These are phyloP conservation scores for Netelia melanura DNA, from an alignment of 2,888 invertebrate genomes.

Conservation along the genomic window DNA sequence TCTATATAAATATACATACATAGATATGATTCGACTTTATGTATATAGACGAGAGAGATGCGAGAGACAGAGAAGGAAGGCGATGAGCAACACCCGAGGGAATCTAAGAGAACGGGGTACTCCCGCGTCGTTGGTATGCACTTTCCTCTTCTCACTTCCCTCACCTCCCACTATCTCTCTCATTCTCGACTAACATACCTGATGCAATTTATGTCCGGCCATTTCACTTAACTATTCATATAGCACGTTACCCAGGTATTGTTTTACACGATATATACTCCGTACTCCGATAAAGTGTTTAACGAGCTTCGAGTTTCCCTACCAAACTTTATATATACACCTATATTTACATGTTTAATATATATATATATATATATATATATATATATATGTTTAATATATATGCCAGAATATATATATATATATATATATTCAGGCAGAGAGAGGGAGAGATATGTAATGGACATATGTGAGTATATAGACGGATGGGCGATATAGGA, in stretches of 20 bases:
- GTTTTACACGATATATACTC: constrained; percentile 45
- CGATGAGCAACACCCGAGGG: constrained; percentile 48
- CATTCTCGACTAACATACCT: constrained; percentile 36
- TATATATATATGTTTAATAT: constrained; percentile 14
- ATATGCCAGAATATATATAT: constrained; percentile 18
- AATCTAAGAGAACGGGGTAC: constrained; percentile 42
- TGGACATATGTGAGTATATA: background rate
- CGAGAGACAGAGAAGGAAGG: constrained; percentile 7
- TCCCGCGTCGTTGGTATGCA: constrained; percentile 49
- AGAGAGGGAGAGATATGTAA: background rate
- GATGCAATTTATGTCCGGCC: constrained; percentile 61
- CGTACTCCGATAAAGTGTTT: constrained; percentile 43
- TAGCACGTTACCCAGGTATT: constrained; percentile 53
- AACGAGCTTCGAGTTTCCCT: constrained; percentile 52
- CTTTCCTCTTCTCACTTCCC: constrained; percentile 36
- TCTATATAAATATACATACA: background rate
- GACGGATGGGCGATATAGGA: background rate
- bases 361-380: background rate
- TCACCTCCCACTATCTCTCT: constrained; percentile 19
- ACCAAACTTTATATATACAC: background rate
- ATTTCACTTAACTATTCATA: constrained; percentile 64
- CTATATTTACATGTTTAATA: background rate
- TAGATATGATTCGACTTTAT: constrained; percentile 20
- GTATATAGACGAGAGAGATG: background rate
- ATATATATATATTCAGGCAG: constrained; percentile 1